Percentiles rank a stretch among this genome's conserved stretches.
Evolutionary conservation across 2,113 vertebrate species (phyloP).

Genomic region (Chascanopsetta lugubris): DNA sequence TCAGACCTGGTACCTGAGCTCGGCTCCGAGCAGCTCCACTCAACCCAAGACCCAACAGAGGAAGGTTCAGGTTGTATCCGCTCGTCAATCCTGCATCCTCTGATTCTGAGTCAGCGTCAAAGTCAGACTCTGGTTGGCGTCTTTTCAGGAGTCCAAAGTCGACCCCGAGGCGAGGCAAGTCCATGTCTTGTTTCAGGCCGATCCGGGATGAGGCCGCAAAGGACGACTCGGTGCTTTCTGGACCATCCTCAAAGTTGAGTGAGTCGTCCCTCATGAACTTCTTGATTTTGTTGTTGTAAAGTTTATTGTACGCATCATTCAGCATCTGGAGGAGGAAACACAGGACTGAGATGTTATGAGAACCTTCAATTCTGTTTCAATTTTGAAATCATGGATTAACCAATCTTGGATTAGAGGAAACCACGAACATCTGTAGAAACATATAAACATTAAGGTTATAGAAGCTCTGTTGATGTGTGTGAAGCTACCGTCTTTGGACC

Average conservation of each 20-base stretch:
- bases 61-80: slow-evolving; percentile 65
- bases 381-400: too few species aligned
- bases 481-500: slow-evolving; percentile 70
- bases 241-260: background rate
- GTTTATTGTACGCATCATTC: slow-evolving; percentile 78
- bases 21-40: slow-evolving; percentile 11
- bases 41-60: slow-evolving; percentile 34
- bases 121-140: slow-evolving; percentile 6
- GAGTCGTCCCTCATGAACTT: slow-evolving; percentile 68
- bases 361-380: too few species aligned
- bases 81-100: slow-evolving; percentile 1
- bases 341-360: slow-evolving; percentile 20
- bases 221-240: slow-evolving; percentile 1
- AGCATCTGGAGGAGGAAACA: slow-evolving; percentile 75
- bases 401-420: too few species aligned
- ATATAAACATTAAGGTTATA: background rate
- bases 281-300: slow-evolving; percentile 79
- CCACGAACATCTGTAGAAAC: too few species aligned
- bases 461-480: too few species aligned
- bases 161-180: slow-evolving; percentile 66
- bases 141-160: slow-evolving; percentile 71
- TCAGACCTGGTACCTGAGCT: slow-evolving; percentile 25
- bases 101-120: slow-evolving; percentile 12
- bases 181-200: slow-evolving; percentile 25
- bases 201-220: slow-evolving; percentile 29